These are phyloP conservation scores for Rhopalosiphum nymphaeae DNA, from an alignment of 2,888 invertebrate genomes.

Conservation along the genomic window DNA sequence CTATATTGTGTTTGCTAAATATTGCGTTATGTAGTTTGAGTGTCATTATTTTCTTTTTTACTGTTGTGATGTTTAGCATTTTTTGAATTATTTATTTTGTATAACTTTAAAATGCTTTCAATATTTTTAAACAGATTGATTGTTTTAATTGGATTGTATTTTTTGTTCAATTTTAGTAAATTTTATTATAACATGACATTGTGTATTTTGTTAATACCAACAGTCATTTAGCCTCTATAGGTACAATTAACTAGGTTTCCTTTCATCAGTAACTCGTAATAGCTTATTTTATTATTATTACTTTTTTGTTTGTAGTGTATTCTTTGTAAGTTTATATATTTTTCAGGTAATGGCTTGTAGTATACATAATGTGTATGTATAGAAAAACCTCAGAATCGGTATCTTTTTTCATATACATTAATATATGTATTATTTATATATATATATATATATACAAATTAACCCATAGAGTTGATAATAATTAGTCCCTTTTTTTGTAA, in stretches of 20 bases:
- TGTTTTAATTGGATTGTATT: background rate
- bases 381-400: conserved; percentile 15
- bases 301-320: conserved; percentile 16
- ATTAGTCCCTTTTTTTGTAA: background rate
- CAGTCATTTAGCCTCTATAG: conserved; percentile 4
- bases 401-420: background rate
- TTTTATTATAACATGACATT: background rate
- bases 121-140: background rate
- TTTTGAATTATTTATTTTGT: background rate
- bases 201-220: background rate
- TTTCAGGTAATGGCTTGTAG: conserved; percentile 48
- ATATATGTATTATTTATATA: too few species aligned
- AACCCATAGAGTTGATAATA: conserved; percentile 21
- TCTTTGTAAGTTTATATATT: conserved; percentile 7
- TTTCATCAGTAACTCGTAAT: background rate
- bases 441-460: conserved; percentile 6
- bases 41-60: conserved; percentile 21
- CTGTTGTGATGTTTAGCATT: background rate
- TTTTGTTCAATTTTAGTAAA: background rate
- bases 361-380: background rate
- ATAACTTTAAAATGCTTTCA: background rate
- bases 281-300: conserved; percentile 17
- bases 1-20: conserved; percentile 14
- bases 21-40: background rate
- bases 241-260: background rate